Evolutionary conservation across 2,113 vertebrate genomes (phyloP).

Genomic region (Megaleporinus macrocephalus): DNA sequence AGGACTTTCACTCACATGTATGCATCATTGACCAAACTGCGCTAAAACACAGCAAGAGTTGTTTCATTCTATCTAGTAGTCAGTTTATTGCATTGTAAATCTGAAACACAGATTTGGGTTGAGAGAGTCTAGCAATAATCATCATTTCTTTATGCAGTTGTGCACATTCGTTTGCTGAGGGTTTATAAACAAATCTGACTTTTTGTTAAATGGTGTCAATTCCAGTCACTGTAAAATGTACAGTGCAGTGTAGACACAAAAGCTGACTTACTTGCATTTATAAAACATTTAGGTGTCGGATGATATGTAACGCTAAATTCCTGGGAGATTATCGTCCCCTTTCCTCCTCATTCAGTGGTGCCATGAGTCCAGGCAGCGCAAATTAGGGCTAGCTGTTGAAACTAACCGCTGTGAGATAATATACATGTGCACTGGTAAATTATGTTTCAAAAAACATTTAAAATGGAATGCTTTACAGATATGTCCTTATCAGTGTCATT

Average conservation of each 20-base stretch:
- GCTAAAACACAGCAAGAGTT: constrained; percentile 9
- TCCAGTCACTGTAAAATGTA: background rate
- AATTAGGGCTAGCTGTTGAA: background rate
- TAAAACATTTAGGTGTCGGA: background rate
- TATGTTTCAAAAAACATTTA: constrained; percentile 27
- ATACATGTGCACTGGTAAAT: constrained; percentile 33
- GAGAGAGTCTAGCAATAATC: background rate
- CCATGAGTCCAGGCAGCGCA: background rate
- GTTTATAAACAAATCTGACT: background rate
- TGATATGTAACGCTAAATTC: background rate
- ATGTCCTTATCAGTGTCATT: constrained; percentile 25
- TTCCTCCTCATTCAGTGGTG: background rate
- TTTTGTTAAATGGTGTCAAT: background rate
- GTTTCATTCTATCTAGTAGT: background rate
- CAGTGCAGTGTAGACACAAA: background rate
- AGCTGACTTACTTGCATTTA: background rate
- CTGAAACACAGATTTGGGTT: background rate
- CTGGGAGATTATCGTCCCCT: background rate
- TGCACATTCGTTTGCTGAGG: background rate
- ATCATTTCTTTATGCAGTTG: background rate
- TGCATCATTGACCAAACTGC: background rate
- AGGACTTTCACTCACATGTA: background rate
- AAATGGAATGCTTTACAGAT: constrained; percentile 60
- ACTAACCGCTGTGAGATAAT: constrained; percentile 9
- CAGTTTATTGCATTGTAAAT: background rate